phyloP scores from a whole-genome alignment of 2,113 vertebrate species.

The Austrofundulus limnaeus region DNA sequence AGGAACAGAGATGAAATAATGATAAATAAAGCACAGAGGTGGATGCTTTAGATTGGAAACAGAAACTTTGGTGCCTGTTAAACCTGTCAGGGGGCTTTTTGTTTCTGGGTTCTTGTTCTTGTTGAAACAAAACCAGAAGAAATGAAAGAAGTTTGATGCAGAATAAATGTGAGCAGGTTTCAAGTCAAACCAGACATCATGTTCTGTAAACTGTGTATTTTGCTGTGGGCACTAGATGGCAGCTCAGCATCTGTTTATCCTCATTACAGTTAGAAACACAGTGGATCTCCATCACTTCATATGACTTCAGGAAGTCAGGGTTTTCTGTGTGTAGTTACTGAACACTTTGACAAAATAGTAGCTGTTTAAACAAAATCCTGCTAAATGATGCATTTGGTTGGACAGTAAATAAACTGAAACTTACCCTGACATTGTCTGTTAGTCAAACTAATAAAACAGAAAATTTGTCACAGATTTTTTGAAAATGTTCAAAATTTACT shows the following conservation, averaged over 20 bases:
- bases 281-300: no score
- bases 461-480: no score
- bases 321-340: no score
- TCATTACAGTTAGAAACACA: no score
- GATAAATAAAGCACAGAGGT: neutral
- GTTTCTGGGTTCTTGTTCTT: neutral
- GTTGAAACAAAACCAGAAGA: conserved; percentile 13
- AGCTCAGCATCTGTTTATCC: neutral
- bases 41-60: conserved; percentile 2
- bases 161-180: neutral
- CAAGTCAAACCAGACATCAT: neutral
- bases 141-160: neutral
- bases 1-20: neutral
- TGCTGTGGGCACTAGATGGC: conserved; percentile 53
- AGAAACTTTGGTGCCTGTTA: neutral
- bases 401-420: no score
- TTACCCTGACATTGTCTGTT: no score
- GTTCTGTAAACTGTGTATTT: neutral
- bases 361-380: no score
- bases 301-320: no score
- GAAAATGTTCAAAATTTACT: no score
- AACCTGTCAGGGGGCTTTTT: neutral
- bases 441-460: no score
- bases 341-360: no score
- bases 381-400: no score